phyloP scores from a whole-genome alignment of 2,888 invertebrate genomes.

The Patella pellucida region DNA sequence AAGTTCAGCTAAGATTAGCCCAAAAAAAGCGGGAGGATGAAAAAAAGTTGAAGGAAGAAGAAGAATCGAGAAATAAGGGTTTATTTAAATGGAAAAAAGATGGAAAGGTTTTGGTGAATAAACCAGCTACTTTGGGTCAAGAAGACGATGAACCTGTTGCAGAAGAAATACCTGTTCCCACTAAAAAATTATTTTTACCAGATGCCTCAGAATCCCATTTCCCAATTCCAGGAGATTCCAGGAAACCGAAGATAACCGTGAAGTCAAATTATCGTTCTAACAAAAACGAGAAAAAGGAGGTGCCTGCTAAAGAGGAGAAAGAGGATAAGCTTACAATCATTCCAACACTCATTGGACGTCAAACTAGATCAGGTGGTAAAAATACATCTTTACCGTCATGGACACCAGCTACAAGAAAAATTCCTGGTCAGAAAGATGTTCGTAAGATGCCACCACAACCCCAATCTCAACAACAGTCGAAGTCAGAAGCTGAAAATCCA shows the following conservation, averaged over 20 bases:
- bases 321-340: slow-evolving; percentile 30
- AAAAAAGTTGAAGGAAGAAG: slow-evolving; percentile 12
- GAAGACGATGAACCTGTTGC: background rate
- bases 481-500: slow-evolving; percentile 34
- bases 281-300: slow-evolving; percentile 5
- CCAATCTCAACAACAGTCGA: slow-evolving; percentile 8
- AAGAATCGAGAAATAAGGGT: background rate
- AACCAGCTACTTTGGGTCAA: background rate
- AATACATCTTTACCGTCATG: slow-evolving; percentile 25
- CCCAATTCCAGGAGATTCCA: background rate
- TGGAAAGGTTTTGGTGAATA: background rate
- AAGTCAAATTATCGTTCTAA: background rate
- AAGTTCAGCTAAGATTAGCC: background rate
- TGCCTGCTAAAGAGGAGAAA: background rate
- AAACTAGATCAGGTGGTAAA: slow-evolving; percentile 28
- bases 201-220: background rate
- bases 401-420: slow-evolving; percentile 28
- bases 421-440: background rate
- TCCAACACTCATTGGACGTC: slow-evolving; percentile 35
- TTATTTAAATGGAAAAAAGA: background rate
- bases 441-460: background rate
- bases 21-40: background rate
- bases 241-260: background rate
- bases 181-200: background rate
- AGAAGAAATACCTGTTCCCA: background rate